Evolutionary conservation across 2,888 invertebrate species (phyloP).

Genomic region (Subacronicta megacephala): DNA sequence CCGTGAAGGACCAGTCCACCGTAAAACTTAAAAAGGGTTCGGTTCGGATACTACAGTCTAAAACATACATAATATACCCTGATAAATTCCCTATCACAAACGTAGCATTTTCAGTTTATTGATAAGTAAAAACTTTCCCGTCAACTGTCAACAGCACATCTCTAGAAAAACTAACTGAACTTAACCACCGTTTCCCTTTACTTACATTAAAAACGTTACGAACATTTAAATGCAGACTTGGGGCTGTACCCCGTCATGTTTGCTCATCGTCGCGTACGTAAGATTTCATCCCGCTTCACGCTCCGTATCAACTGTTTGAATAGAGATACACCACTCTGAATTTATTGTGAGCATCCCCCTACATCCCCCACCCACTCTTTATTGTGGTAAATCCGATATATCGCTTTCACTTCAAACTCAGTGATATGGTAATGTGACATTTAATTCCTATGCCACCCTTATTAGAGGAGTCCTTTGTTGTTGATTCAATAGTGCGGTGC

Average conservation of each 20-base stretch:
- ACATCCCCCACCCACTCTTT: constrained; percentile 61
- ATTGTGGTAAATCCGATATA: constrained; percentile 87
- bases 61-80: no score
- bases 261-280: constrained; percentile 81
- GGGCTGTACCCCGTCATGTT: constrained; percentile 70
- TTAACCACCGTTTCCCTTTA: background rate
- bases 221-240: constrained; percentile 49
- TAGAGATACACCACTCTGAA: constrained; percentile 85
- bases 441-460: constrained; percentile 82
- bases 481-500: constrained; percentile 47
- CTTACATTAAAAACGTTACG: constrained; percentile 43
- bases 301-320: constrained; percentile 87
- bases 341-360: constrained; percentile 81
- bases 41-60: no score
- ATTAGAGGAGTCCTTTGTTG: constrained; percentile 65
- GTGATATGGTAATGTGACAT: constrained; percentile 86
- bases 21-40: no score
- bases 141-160: constrained; percentile 3
- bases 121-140: constrained; percentile 1
- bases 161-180: constrained; percentile 7
- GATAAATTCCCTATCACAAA: no score
- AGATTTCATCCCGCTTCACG: constrained; percentile 81
- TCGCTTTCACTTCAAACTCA: constrained; percentile 84
- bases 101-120: no score
- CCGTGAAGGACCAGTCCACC: no score